A percentile compares a stretch with the other conserved stretches of the same genome.
Conservation (phyloP, 2,113 vertebrate genomes). For the Hemicordylus capensis region DNA sequence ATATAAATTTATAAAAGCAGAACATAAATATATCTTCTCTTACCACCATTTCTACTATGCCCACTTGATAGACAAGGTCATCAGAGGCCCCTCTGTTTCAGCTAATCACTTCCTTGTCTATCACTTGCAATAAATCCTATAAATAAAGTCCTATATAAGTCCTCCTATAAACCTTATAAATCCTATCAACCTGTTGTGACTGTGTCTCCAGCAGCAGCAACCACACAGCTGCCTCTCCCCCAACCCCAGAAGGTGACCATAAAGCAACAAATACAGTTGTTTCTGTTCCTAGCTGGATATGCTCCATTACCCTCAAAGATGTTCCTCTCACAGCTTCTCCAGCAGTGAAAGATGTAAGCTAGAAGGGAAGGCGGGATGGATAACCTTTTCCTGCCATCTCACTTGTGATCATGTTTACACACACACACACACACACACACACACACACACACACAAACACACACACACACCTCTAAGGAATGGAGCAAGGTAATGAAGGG, state of each 20-base stretch:
- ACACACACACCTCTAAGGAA: no score
- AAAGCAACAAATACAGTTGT: background rate
- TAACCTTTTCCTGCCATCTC: background rate
- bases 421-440: background rate
- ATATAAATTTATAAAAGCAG: no score
- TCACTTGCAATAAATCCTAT: no score
- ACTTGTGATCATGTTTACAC: background rate
- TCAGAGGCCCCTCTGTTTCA: background rate
- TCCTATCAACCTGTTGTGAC: no score
- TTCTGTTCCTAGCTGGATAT: background rate
- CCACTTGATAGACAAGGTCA: background rate
- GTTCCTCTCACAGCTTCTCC: background rate
- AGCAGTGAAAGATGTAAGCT: background rate
- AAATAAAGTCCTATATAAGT: background rate
- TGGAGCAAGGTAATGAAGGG: background rate
- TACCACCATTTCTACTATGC: background rate
- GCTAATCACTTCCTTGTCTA: background rate
- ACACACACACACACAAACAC: no score
- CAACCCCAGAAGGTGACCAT: no score
- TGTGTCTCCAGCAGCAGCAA: background rate
- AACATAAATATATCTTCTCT: background rate
- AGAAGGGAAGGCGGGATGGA: no score
- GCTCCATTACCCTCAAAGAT: background rate
- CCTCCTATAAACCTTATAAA: no score
- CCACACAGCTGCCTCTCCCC: background rate